These are phyloP conservation scores for Macrostomum lignano DNA, from an alignment of 1,140 invertebrate species.

Conservation along the genomic window DNA sequence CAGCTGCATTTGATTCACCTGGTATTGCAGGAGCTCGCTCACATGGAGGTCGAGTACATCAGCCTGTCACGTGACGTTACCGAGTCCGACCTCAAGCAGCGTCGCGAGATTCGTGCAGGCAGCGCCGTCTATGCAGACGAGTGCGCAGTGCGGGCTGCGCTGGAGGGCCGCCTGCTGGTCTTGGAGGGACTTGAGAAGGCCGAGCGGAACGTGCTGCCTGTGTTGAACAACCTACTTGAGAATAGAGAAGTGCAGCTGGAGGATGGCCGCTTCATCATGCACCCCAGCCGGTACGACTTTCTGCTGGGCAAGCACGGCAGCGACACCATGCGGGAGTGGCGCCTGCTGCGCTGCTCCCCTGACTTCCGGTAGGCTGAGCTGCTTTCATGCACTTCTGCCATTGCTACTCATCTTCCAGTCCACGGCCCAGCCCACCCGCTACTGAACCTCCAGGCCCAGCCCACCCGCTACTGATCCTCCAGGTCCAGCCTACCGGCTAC, in stretches of 20 bases:
- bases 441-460: too few relatives aligned
- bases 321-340: not conserved
- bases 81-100: slow-evolving; percentile 75
- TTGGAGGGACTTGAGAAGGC: slow-evolving; percentile 88
- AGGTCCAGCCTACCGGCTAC: too few relatives aligned
- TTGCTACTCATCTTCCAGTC: too few relatives aligned
- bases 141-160: slow-evolving; percentile 63
- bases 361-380: slow-evolving; percentile 69
- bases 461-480: too few relatives aligned
- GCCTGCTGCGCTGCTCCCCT: slow-evolving; percentile 37
- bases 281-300: slow-evolving; percentile 59
- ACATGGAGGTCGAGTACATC: slow-evolving; percentile 66
- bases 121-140: slow-evolving; percentile 71
- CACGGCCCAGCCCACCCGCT: too few relatives aligned
- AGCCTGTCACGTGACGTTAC: slow-evolving; percentile 74
- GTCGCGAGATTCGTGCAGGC: slow-evolving; percentile 56
- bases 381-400: too few relatives aligned
- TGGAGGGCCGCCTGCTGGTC: slow-evolving; percentile 56
- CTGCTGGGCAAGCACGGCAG: slow-evolving; percentile 32
- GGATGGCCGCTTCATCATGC: slow-evolving; percentile 69
- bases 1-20: not conserved
- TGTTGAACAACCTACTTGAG: slow-evolving; percentile 89
- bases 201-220: slow-evolving; percentile 74
- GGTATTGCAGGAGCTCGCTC: slow-evolving; percentile 39
- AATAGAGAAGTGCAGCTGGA: slow-evolving; percentile 93